phyloP scores from a whole-genome alignment of 2,113 vertebrate genomes.

The Hucho hucho region DNA sequence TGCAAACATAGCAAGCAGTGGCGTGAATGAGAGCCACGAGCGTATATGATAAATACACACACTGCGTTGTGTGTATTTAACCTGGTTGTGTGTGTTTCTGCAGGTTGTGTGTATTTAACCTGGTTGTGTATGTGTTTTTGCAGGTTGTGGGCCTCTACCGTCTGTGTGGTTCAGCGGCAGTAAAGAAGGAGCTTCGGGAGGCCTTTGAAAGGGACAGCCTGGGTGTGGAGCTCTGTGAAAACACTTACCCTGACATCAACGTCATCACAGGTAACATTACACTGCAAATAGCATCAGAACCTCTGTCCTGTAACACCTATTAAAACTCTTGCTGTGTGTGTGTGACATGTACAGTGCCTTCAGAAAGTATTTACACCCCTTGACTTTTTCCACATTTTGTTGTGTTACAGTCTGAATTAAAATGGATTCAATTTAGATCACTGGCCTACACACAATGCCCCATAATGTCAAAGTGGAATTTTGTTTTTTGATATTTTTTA shows the following conservation, averaged over 20 bases:
- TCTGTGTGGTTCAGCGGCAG: constrained; percentile 91
- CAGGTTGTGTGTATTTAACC: constrained; percentile 86
- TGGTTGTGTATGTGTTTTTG: constrained; percentile 31
- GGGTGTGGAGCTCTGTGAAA: constrained; percentile 85
- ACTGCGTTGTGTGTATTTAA: constrained; percentile 25
- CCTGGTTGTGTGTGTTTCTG: constrained; percentile 37
- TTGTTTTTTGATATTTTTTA: no score
- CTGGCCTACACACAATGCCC: no score
- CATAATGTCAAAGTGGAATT: no score
- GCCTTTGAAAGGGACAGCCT: constrained; percentile 93
- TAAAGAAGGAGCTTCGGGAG: constrained; percentile 96
- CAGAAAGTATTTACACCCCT: no score
- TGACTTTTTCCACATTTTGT: no score
- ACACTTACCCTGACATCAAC: constrained; percentile 92
- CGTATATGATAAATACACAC: no score
- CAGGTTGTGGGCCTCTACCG: constrained; percentile 98
- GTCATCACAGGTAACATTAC: constrained; percentile 91
- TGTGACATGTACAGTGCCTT: no score
- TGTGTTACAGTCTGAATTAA: no score
- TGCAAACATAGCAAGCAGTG: no score
- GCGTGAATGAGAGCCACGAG: no score
- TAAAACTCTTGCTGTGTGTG: neutral
- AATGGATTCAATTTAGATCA: no score
- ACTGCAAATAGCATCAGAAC: neutral
- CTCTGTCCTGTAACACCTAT: neutral